Base-by-base conservation (phyloP, 2,113 vertebrate genomes). In the Falco punctatus region DNA sequence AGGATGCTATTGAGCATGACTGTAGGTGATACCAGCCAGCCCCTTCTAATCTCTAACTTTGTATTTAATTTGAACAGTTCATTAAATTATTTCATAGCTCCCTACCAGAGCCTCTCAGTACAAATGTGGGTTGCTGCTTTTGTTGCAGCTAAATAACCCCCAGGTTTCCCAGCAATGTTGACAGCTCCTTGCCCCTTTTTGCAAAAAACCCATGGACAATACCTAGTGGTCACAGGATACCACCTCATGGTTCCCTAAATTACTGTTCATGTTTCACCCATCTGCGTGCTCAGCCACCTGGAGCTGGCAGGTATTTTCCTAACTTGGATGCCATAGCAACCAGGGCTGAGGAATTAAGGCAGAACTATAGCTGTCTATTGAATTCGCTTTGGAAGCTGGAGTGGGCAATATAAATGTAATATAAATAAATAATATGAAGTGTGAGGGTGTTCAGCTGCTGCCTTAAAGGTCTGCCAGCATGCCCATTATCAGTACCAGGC, bases 271-370 rank as follows among this genome's bases (percentile, higher is more conserved):
- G 20, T 81, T 79, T 96, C 88, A 92, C 69, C 33, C 27, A 89
- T 69, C 48, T 90, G 79, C 6, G 11, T 96, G 88, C 65, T 86
- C 77, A 92, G 94, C 69, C 96, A 98, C 94, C 95, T 97, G 97
- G 93, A 97, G 86, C 75, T 94, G 94, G 91, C 87, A 96, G 92
- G 87, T 90, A 96, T 90, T 97, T 97, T 96, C 96, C 93, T 94
- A 88, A 66, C 27, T 79, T n/a, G 79, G 95, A 83, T 90, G 51
- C 83, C 94, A 95, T 93, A 94, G 96, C 94, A 97, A 97, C 97
- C n/a, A 92, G 81, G 67, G 66, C 57, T 86, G 79, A 86, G 75
- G 77, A 94, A 92, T 84, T 86, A 96, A 96, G 78, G 91, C 51
- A 80, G 90, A 94, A 62, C 79, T 73, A 59, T 33, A 62, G 48